phyloP scores from a whole-genome alignment of 2,797 vertebrate genomes.

The Sebastes paucispinis region DNA sequence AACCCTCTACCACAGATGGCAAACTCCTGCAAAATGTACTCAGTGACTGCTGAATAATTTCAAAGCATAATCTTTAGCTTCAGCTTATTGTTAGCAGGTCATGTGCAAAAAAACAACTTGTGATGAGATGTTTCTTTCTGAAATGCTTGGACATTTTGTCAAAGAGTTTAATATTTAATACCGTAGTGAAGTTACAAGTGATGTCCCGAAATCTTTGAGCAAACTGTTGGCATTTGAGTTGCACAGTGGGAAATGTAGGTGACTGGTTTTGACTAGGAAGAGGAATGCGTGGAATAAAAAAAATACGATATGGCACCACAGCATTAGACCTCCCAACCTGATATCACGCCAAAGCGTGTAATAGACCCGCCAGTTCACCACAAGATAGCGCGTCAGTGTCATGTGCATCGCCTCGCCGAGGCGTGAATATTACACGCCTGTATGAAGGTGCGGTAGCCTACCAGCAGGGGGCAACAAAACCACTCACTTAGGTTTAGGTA shows the following conservation, averaged over 20 bases:
- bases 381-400: too few species aligned
- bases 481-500: too few species aligned
- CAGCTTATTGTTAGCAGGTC: fast-evolving
- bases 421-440: too few species aligned
- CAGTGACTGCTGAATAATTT: background rate
- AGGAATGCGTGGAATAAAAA: background rate
- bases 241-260: background rate
- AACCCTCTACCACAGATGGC: background rate
- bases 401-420: too few species aligned
- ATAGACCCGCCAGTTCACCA: too few species aligned
- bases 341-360: too few species aligned
- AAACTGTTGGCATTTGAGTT: too few species aligned
- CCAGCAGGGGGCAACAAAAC: too few species aligned
- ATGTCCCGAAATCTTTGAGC: background rate
- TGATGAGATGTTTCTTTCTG: background rate
- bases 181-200: background rate
- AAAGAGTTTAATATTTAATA: background rate
- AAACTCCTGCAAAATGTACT: background rate
- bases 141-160: background rate
- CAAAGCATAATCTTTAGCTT: background rate
- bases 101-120: too few species aligned
- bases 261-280: background rate
- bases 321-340: background rate
- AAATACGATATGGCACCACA: background rate
- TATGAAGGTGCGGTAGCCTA: too few species aligned